Evolutionary conservation across 2,888 invertebrate species (phyloP).

Genomic region (Napeogenes sylphis): DNA sequence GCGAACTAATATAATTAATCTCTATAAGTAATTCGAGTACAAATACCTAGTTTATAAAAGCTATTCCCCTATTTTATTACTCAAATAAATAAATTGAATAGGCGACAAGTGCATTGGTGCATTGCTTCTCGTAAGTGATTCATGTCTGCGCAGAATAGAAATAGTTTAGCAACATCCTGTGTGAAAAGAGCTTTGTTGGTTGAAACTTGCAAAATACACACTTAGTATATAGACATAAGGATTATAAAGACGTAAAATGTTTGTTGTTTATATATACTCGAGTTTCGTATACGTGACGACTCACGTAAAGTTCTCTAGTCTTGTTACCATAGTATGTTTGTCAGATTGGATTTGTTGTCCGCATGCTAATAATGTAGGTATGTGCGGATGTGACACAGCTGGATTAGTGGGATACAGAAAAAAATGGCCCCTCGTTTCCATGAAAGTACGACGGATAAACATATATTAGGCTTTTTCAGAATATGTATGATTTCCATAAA

Average conservation of each 20-base stretch:
- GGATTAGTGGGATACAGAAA: conserved; percentile 49
- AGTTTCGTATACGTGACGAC: conserved; percentile 53
- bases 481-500: neutral
- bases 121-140: conserved; percentile 49
- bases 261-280: conserved; percentile 42
- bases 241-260: conserved; percentile 24
- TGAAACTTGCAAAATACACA: conserved; percentile 27
- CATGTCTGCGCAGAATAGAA: conserved; percentile 53
- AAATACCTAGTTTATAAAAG: neutral
- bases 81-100: conserved; percentile 36
- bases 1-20: neutral
- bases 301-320: conserved; percentile 60
- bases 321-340: conserved; percentile 63
- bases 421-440: conserved; percentile 31
- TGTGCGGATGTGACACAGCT: conserved; percentile 46
- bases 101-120: conserved; percentile 43
- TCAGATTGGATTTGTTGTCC: conserved; percentile 71
- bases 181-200: conserved; percentile 34
- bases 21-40: neutral
- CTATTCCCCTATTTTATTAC: conserved; percentile 2
- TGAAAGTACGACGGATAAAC: conserved; percentile 25
- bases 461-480: conserved; percentile 15
- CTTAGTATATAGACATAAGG: conserved; percentile 35
- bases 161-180: conserved; percentile 48
- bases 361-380: conserved; percentile 62